A percentile compares a stretch with the other conserved stretches of the same genome.
Evolutionary conservation across 1,140 invertebrate genomes (phyloP).

Genomic region (Neuroterus valhalla): DNA sequence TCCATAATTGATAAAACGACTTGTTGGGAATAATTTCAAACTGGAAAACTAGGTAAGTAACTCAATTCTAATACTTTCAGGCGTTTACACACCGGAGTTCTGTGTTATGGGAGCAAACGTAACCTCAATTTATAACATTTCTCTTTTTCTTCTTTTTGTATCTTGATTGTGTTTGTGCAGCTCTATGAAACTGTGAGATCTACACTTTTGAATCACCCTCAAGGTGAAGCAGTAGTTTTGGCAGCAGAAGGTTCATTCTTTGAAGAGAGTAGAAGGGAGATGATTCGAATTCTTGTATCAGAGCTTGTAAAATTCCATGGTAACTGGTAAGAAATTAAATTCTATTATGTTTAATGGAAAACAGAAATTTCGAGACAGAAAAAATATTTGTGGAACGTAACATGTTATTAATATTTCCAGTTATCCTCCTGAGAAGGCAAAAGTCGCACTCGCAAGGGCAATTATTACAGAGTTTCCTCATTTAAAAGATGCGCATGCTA

Average conservation of each 20-base stretch:
- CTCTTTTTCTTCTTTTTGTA: no score
- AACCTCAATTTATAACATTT: no score
- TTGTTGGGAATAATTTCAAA: no score
- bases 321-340: neutral
- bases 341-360: neutral
- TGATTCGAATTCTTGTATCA: slow-evolving; percentile 2
- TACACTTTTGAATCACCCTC: neutral
- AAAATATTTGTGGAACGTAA: no score
- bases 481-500: neutral
- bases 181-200: neutral
- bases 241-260: neutral
- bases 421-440: neutral
- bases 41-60: no score
- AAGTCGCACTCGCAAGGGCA: neutral
- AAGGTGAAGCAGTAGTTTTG: neutral
- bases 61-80: no score
- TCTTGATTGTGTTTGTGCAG: neutral
- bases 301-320: neutral
- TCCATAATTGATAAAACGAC: no score
- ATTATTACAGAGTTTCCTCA: neutral
- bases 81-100: no score
- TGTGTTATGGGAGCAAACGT: no score
- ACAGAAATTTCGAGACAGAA: no score
- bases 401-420: no score
- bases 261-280: neutral